Evolutionary conservation across 2,113 vertebrate genomes (phyloP).

Genomic region (Coreoperca whiteheadi): DNA sequence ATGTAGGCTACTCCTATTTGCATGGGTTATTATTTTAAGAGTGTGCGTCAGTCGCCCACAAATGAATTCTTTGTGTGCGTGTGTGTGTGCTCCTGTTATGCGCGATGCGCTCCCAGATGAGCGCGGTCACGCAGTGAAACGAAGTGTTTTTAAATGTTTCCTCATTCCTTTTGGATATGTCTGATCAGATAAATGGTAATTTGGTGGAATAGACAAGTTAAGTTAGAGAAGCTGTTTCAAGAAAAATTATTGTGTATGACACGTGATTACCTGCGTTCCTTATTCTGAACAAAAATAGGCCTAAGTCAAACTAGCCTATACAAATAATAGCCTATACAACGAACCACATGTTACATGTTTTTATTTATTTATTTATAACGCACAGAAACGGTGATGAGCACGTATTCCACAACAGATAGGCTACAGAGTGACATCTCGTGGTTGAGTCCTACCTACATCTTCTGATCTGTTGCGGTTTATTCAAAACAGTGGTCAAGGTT

Average conservation of each 20-base stretch:
- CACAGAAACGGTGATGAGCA: background rate
- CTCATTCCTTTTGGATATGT: too few species aligned
- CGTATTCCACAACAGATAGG: background rate
- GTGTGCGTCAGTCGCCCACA: constrained; percentile 26
- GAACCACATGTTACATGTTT: background rate
- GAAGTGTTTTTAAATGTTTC: too few species aligned
- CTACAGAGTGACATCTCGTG: constrained; percentile 48
- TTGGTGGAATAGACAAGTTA: too few species aligned
- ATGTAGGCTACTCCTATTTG: constrained; percentile 39
- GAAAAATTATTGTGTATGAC: background rate
- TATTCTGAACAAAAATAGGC: background rate
- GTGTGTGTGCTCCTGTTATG: background rate
- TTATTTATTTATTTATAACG: background rate
- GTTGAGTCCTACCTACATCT: background rate
- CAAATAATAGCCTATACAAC: background rate
- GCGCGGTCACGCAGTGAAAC: too few species aligned
- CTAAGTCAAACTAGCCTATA: too few species aligned
- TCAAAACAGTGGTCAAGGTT: background rate
- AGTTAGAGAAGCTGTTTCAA: background rate
- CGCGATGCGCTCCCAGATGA: too few species aligned
- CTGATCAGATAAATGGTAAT: too few species aligned
- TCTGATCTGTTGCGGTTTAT: background rate
- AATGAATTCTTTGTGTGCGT: background rate
- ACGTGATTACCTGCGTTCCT: background rate
- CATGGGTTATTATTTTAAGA: constrained; percentile 46